These are phyloP conservation scores for Salvator merianae DNA, from an alignment of 2,113 vertebrate species.

Conservation along the genomic window DNA sequence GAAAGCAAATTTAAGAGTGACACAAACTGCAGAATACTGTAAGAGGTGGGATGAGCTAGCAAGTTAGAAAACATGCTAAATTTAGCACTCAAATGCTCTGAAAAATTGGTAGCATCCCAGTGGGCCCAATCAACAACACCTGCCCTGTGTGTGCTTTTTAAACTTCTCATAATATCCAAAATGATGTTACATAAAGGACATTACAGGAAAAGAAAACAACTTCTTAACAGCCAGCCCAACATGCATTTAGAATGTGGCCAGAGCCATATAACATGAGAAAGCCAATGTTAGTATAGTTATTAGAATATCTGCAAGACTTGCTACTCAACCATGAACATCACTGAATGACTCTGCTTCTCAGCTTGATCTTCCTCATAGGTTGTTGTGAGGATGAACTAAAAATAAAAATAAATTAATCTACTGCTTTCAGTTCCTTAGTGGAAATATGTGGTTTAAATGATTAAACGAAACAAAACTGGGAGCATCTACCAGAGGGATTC, in stretches of 20 bases:
- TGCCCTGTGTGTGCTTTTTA: not conserved
- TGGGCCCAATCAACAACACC: not conserved
- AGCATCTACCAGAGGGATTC: not conserved
- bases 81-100: not conserved
- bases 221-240: not conserved
- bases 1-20: not conserved
- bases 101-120: not conserved
- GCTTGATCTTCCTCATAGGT: no score
- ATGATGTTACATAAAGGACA: not conserved
- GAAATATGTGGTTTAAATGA: no score
- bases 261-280: not conserved
- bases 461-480: not conserved
- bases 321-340: no score
- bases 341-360: no score
- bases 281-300: no score
- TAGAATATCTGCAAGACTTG: no score
- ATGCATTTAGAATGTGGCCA: not conserved
- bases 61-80: not conserved
- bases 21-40: not conserved
- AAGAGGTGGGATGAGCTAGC: not conserved
- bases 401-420: no score
- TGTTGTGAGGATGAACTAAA: no score
- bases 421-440: no score
- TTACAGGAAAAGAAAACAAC: not conserved
- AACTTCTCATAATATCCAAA: not conserved